A percentile compares a stretch with the other conserved stretches of the same genome.
phyloP scores from a whole-genome alignment of 1,140 invertebrate species.

The Bathynomus jamesi region DNA sequence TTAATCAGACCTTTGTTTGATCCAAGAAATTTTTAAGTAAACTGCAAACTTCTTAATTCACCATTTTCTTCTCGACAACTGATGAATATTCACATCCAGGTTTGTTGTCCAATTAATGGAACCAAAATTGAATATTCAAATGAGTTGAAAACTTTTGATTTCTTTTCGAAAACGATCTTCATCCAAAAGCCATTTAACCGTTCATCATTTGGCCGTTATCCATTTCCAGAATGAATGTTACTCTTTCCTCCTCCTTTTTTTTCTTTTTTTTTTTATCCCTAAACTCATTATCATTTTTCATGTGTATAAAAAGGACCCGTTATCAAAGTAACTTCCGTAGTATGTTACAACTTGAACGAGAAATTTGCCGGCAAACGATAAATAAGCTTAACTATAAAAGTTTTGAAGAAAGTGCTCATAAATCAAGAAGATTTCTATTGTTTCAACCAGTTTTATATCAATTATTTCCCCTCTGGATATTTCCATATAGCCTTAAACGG shows the following conservation, averaged over 20 bases:
- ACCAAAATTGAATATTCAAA: conserved; percentile 2
- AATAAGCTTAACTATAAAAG: not conserved
- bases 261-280: not conserved
- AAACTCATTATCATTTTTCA: conserved; percentile 1
- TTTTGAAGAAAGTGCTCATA: not conserved
- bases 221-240: not conserved
- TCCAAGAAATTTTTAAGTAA: no score
- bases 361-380: not conserved
- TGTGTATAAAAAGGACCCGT: not conserved
- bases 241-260: not conserved
- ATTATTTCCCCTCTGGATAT: not conserved
- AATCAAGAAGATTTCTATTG: not conserved
- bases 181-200: not conserved
- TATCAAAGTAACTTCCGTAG: not conserved
- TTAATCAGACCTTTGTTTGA: no score
- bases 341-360: not conserved
- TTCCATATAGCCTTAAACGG: not conserved
- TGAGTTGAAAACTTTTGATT: no score
- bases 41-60: no score
- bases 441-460: conserved; percentile 1
- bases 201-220: not conserved
- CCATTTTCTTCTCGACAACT: no score
- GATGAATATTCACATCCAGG: no score
- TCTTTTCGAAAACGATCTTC: no score
- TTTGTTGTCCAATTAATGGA: no score